Evolutionary conservation across 2,797 vertebrate genomes (phyloP).

Genomic region (Salmo trutta): DNA sequence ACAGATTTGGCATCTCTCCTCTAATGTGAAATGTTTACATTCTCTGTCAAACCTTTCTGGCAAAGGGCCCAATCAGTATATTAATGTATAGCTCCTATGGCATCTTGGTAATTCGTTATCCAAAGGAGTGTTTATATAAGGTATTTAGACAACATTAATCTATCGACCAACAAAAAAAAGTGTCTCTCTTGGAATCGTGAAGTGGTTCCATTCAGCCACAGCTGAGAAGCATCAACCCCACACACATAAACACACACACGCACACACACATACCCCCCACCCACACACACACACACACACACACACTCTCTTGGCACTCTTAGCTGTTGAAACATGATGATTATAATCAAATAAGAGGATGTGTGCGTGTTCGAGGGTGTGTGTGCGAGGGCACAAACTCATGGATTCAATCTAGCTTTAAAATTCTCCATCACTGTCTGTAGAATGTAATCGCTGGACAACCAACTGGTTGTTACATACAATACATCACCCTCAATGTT

Average conservation of each 20-base stretch:
- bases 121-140: constrained; percentile 51
- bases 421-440: neutral
- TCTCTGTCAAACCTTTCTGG: constrained; percentile 64
- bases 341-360: constrained; percentile 38
- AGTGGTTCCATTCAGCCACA: constrained; percentile 4
- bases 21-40: constrained; percentile 64
- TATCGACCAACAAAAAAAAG: constrained; percentile 7
- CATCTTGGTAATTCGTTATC: constrained; percentile 57
- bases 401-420: constrained; percentile 19
- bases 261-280: neutral
- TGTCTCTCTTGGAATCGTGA: constrained; percentile 29
- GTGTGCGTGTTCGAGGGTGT: constrained; percentile 5
- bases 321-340: constrained; percentile 49
- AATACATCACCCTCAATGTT: constrained; percentile 43
- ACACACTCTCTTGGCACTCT: constrained; percentile 14
- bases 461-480: constrained; percentile 18
- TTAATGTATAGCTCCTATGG: constrained; percentile 56
- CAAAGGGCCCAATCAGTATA: constrained; percentile 53
- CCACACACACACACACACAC: neutral
- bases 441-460: neutral
- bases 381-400: constrained; percentile 24
- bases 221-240: neutral
- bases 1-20: constrained; percentile 59
- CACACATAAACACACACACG: neutral
- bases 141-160: neutral